Conservation (phyloP, 2,113 vertebrate genomes). For the Condylura cristata region DNA sequence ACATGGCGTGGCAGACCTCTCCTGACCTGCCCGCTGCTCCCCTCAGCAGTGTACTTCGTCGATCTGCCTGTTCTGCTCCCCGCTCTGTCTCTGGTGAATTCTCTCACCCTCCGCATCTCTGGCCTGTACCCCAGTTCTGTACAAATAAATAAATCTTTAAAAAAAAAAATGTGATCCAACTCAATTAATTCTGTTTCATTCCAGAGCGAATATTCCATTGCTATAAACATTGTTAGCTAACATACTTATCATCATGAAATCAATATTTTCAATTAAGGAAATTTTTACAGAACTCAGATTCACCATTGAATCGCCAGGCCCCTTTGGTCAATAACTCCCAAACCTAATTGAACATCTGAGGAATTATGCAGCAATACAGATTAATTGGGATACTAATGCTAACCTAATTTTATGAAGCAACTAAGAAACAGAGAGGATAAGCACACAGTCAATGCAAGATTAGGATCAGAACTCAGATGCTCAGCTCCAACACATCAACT, state of each 20-base stretch:
- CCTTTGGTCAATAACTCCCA: background rate
- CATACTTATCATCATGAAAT: background rate
- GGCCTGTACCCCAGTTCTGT: too few relatives aligned
- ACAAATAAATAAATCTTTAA: too few relatives aligned
- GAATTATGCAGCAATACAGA: background rate
- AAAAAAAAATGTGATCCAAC: too few relatives aligned
- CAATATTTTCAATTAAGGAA: conserved; percentile 21
- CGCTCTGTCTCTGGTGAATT: too few relatives aligned
- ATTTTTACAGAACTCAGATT: background rate
- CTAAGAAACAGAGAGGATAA: background rate
- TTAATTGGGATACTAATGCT: background rate
- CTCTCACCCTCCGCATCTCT: too few relatives aligned
- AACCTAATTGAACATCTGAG: background rate
- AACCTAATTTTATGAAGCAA: background rate
- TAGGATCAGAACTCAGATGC: background rate
- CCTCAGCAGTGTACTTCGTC: too few relatives aligned
- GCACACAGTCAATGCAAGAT: background rate
- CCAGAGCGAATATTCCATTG: background rate
- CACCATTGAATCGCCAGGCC: background rate
- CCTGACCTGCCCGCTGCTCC: too few relatives aligned
- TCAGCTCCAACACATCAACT: background rate
- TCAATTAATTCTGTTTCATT: background rate
- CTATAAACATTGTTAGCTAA: background rate
- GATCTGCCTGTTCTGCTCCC: too few relatives aligned
- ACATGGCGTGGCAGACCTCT: too few relatives aligned